phyloP scores from a whole-genome alignment of 1,140 invertebrate species.

The Aplysia californica region DNA sequence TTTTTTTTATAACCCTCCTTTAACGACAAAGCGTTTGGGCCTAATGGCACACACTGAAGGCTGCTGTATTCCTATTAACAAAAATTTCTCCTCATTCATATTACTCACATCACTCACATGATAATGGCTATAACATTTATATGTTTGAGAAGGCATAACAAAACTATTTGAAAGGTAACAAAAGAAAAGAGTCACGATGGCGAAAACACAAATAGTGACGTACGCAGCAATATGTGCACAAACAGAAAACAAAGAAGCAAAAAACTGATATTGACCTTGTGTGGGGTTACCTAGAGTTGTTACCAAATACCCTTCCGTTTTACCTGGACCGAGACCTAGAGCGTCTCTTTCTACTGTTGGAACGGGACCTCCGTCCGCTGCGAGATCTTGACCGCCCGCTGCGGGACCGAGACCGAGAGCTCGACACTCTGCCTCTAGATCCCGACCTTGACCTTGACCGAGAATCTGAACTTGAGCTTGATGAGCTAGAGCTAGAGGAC shows the following conservation, averaged over 20 bases:
- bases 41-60: no score
- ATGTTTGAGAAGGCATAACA: background rate
- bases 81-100: no score
- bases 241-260: slow-evolving; percentile 18
- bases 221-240: no score
- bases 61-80: no score
- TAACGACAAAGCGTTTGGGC: no score
- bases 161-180: background rate
- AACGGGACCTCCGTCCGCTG: slow-evolving; percentile 19
- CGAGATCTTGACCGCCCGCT: background rate
- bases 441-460: slow-evolving; percentile 33
- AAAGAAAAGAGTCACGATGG: background rate
- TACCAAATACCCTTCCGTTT: slow-evolving; percentile 39
- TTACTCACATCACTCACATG: background rate
- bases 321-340: slow-evolving; percentile 60
- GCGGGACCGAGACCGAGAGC: slow-evolving; percentile 3
- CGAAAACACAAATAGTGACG: background rate
- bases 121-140: background rate
- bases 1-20: no score
- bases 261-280: slow-evolving; percentile 46
- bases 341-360: slow-evolving; percentile 35
- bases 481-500: slow-evolving; percentile 48
- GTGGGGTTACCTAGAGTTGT: slow-evolving; percentile 47
- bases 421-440: slow-evolving; percentile 12
- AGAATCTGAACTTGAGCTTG: slow-evolving; percentile 43